Conservation (phyloP, 2,797 vertebrate genomes). For the Natrix natrix region DNA sequence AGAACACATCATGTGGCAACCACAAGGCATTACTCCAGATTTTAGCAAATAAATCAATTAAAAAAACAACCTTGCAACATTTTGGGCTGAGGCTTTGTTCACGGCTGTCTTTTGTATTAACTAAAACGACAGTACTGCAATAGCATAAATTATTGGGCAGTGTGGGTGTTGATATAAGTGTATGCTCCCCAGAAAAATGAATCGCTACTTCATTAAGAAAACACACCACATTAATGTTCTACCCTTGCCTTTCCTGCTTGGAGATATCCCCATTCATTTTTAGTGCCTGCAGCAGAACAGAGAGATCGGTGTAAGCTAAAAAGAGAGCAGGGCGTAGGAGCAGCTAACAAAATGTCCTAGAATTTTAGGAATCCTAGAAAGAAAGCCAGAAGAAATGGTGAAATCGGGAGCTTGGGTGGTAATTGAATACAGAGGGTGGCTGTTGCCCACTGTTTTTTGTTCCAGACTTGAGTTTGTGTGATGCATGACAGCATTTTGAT, state of each 20-base stretch:
- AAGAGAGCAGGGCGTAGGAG: background rate
- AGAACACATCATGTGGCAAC: background rate
- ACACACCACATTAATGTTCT: background rate
- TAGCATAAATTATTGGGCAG: background rate
- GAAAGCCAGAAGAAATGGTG: background rate
- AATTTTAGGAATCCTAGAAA: background rate
- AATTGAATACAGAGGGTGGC: background rate
- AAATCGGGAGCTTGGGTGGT: background rate
- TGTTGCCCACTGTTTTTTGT: background rate
- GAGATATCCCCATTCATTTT: background rate
- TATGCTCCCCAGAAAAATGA: background rate
- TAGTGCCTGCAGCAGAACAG: background rate
- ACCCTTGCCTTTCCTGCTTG: background rate
- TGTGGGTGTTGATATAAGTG: background rate
- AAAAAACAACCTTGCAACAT: background rate
- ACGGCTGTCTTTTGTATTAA: background rate
- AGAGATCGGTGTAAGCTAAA: background rate
- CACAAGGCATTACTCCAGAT: background rate
- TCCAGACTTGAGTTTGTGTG: background rate
- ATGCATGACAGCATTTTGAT: background rate
- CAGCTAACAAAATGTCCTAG: background rate
- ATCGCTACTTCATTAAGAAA: background rate
- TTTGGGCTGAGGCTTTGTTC: background rate
- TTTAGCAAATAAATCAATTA: background rate
- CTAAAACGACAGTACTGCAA: background rate